Evolutionary conservation across 2,797 vertebrate species (phyloP).

Genomic region (Hephaestus fuliginosus): DNA sequence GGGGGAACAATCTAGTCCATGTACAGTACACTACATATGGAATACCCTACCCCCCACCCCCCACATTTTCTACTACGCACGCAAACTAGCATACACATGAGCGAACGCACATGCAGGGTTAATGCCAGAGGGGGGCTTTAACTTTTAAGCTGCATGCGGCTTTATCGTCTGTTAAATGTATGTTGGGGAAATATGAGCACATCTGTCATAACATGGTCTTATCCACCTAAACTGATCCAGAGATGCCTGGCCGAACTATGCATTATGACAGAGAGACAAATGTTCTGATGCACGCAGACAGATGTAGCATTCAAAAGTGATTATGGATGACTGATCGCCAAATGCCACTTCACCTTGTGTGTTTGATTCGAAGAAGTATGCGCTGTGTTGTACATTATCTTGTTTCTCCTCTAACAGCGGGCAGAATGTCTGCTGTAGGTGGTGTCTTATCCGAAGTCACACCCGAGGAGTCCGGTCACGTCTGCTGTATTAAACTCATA

Average conservation of each 20-base stretch:
- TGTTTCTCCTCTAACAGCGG: background rate
- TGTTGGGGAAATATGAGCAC: slow-evolving; percentile 79
- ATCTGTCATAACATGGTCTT: slow-evolving; percentile 67
- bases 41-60: slow-evolving; percentile 23
- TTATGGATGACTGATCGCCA: slow-evolving; percentile 32
- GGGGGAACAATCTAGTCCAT: slow-evolving; percentile 21
- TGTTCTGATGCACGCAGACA: slow-evolving; percentile 16
- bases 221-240: slow-evolving; percentile 39
- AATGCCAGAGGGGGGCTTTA: slow-evolving; percentile 63
- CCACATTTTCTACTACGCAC: slow-evolving; percentile 66
- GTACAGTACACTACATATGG: slow-evolving; percentile 66
- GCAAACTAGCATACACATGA: slow-evolving; percentile 79
- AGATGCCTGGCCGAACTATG: background rate
- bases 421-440: background rate
- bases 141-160: slow-evolving; percentile 46
- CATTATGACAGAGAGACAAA: slow-evolving; percentile 14
- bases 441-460: slow-evolving; percentile 17
- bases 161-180: slow-evolving; percentile 74
- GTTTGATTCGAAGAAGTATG: slow-evolving; percentile 15
- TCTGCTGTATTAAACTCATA: slow-evolving; percentile 19
- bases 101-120: slow-evolving; percentile 61
- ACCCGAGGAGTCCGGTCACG: slow-evolving; percentile 3
- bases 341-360: background rate
- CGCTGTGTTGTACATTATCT: background rate
- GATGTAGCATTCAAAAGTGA: slow-evolving; percentile 1